These are phyloP conservation scores for Florisuga fusca DNA, from an alignment of 2,797 vertebrate species.

Conservation along the genomic window DNA sequence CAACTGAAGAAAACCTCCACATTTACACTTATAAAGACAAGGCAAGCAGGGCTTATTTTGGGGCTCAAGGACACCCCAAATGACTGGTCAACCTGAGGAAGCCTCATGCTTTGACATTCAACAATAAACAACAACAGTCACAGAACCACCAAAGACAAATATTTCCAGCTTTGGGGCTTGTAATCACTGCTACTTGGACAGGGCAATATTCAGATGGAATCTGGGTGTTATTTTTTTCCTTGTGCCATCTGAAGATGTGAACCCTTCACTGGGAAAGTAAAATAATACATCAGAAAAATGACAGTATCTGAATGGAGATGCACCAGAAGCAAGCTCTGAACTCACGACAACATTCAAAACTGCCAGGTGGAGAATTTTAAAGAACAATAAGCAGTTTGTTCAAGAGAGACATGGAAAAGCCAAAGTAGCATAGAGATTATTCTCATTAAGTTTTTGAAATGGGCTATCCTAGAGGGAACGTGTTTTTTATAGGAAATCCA, in stretches of 20 bases:
- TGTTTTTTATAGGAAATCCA: neutral
- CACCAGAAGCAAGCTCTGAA: neutral
- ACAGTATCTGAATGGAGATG: neutral
- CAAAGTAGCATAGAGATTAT: rapidly evolving
- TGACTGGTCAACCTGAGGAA: neutral
- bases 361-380: neutral
- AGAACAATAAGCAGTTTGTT: neutral
- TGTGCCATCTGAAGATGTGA: neutral
- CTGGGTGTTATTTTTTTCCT: neutral
- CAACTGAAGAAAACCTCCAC: neutral
- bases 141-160: neutral
- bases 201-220: neutral
- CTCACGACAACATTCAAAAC: neutral
- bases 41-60: neutral
- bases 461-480: neutral
- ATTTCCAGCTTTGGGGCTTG: neutral
- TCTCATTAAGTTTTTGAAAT: neutral
- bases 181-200: neutral
- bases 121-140: neutral
- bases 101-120: neutral
- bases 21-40: no score
- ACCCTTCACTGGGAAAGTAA: neutral
- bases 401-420: neutral
- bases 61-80: neutral
- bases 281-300: neutral